Base-by-base conservation (phyloP, 1,140 invertebrate species). In the Drosophila setifemur region DNA sequence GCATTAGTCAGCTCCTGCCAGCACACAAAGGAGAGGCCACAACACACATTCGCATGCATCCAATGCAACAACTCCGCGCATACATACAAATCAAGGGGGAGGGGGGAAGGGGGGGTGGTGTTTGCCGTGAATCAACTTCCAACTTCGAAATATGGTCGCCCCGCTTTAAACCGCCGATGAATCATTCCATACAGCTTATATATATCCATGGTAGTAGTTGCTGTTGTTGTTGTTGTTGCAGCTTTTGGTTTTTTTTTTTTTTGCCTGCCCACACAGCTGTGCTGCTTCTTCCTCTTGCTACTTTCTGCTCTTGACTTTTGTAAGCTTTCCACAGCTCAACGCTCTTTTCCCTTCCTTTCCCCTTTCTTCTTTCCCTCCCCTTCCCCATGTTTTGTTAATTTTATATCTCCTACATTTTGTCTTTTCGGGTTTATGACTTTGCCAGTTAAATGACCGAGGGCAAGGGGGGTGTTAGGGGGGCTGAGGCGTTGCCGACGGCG, bases 341-440 rank as follows among this genome's bases (percentile, higher is more conserved):
- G 43, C 58, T 73, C 60, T 42, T 54, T 57, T 66, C n/a, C 25
- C 48, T 52, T 40, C 48, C 58, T 81, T 23, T 26, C 37, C 49
- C 72, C 52, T 82, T 48, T 53, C 47, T 37, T 54, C 66, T 68
- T 64, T 60, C 75, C n/a, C n/a, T n/a, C n/a, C n/a, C n/a, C n/a
- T n/a, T n/a, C n/a, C n/a, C n/a, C n/a, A n/a, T 73, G 57, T 68
- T 79, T 79, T 81, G 77, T 82, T 67, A 81, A 75, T 82, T 81
- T 69, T 53, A 66, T 79, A 63, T 79, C 57, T 33, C 48, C 39
- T 55, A 60, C 35, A 37, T 37, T 37, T 35, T 52, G 45, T 29
- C n/a, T 33, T 63, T 43, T 28, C 31, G 31, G 43, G 68, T 42
- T 69, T 73, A 49, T 60, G 52, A 47, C 14, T 54, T 18, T 26